Base-by-base conservation (phyloP, 2,113 vertebrate genomes). In the Hippotragus niger region DNA sequence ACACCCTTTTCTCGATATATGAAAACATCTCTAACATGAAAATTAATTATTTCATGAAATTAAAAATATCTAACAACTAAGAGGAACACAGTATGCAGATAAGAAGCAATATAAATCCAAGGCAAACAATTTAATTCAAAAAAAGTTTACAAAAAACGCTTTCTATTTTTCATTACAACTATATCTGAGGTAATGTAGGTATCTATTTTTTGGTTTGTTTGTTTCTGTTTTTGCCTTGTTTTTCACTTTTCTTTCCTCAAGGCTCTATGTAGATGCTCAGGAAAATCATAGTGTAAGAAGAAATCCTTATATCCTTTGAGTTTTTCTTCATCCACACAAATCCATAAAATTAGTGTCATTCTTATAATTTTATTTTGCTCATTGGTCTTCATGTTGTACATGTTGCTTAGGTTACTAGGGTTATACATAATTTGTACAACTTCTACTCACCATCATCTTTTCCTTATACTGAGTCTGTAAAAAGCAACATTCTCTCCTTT, bases 391-490 rank as follows among this genome's bases (percentile, higher is more conserved):
- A 1, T 40, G 43, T 67, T 62, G 43, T 80, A 40, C 19, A 21
- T 62, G 40, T 25, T 50, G 15, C 11, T 58, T 74, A 58, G 27
- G 6, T 82, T 64, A 88, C 50, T 15, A 17, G 19, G 4, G 58
- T 57, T 62, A 7, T 33, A 17, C 11, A 43, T 7, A 8, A 52
- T 6, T 83, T 74, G 3, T 19, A 71, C 2, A 90, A 11, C 6
- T 36, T 60, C 1, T 2, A 25, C 23, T 52, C 23, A 23, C 4
- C 0, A 0, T 47, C 29, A 36, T 2, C 13, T 1, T 1, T 47
- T 1, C 4, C 10, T 53, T 83, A 27, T 45, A 4, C 19, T 33
- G 6, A 57, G 5, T 2, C 0, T 13, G 2, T 8, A 74, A 23
- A 88, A 45, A 36, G 6, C n/a, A 62, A 11, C 10, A 5, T 53